A percentile compares a stretch with the other conserved stretches of the same genome.
phyloP scores from a whole-genome alignment of 2,113 vertebrate species.

The Leucosticte australis region DNA sequence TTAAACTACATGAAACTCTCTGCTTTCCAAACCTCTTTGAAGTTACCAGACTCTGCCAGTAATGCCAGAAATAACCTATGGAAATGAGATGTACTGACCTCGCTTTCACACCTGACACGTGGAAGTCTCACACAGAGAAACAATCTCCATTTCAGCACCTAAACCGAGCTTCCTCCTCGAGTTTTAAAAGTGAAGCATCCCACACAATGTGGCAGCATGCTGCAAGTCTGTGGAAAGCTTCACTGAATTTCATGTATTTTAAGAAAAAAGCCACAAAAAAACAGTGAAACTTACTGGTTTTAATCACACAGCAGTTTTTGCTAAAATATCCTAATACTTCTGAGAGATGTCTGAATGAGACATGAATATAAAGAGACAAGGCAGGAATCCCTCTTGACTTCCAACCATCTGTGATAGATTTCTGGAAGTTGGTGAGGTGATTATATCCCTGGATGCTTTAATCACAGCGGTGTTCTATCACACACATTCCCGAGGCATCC shows the following conservation, averaged over 20 bases:
- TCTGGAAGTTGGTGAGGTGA: neutral
- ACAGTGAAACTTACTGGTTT: neutral
- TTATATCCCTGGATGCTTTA: neutral
- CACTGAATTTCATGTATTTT: neutral
- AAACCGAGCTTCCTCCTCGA: neutral
- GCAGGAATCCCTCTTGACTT: neutral
- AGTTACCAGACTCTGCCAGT: neutral
- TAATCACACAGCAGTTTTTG: neutral
- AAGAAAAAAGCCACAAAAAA: neutral
- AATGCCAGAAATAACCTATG: neutral
- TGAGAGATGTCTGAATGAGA: neutral
- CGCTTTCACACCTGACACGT: neutral
- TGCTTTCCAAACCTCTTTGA: neutral
- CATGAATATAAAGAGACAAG: neutral
- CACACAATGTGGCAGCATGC: too few relatives aligned
- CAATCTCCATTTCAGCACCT: neutral
- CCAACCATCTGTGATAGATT: neutral
- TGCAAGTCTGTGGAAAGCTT: neutral
- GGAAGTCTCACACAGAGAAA: neutral
- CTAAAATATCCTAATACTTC: neutral
- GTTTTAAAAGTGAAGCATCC: neutral
- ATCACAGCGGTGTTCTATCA: neutral
- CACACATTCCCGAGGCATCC: neutral
- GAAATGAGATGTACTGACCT: neutral
- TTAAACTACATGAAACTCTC: accelerated